phyloP scores from a whole-genome alignment of 2,888 invertebrate species.

The Drosophila macrothrix region DNA sequence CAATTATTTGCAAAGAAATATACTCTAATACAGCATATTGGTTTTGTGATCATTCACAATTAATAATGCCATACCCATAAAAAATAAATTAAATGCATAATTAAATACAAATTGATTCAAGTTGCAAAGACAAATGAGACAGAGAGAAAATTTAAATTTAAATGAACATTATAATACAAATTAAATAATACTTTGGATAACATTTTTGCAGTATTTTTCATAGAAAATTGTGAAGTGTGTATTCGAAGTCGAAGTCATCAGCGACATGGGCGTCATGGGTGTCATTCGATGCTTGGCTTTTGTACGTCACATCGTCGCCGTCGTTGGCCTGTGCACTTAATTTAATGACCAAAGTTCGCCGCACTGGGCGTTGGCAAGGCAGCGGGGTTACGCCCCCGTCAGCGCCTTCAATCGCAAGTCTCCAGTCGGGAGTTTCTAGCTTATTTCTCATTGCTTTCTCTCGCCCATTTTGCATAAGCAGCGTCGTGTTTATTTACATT shows the following conservation, averaged over 20 bases:
- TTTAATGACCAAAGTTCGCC: slow-evolving; percentile 78
- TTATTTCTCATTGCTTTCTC: not conserved
- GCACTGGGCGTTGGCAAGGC: slow-evolving; percentile 62
- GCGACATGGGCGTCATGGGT: not conserved
- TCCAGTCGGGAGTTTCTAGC: not conserved
- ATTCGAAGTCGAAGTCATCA: not conserved
- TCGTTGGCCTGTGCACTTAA: slow-evolving; percentile 63
- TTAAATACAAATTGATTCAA: not conserved
- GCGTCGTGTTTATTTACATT: slow-evolving; percentile 76
- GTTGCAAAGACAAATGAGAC: not conserved
- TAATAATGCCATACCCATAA: too few relatives aligned
- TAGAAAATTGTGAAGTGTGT: not conserved
- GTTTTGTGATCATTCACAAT: not conserved
- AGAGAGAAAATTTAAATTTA: not conserved
- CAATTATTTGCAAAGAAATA: not conserved
- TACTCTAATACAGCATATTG: not conserved
- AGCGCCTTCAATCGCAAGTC: not conserved
- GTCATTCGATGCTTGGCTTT: slow-evolving; percentile 20
- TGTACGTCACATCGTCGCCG: slow-evolving; percentile 18
- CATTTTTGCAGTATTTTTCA: not conserved
- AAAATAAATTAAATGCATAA: not conserved
- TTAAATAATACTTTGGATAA: not conserved
- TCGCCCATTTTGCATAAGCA: slow-evolving; percentile 65
- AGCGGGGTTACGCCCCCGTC: slow-evolving; percentile 9
- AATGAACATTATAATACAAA: not conserved